Evolutionary conservation across 2,888 invertebrate species (phyloP).

Genomic region (Ectobius pallidus): DNA sequence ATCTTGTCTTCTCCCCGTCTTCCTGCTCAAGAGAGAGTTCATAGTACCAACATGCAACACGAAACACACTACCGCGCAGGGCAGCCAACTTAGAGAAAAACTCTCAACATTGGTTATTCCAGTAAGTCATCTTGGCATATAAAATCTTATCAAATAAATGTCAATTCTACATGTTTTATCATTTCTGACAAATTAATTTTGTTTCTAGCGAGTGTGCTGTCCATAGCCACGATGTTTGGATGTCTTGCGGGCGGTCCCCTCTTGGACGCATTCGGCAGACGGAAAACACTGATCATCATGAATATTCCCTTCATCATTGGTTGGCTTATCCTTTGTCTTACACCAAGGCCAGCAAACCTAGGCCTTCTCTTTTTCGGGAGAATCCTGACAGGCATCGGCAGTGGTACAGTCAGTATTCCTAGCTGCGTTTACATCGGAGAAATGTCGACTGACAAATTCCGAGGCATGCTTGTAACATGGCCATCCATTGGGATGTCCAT

Average conservation of each 20-base stretch:
- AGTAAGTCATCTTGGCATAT: no score
- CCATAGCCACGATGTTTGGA: conserved; percentile 61
- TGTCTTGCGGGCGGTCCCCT: conserved; percentile 60
- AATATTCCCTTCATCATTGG: conserved; percentile 59
- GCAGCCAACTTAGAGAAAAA: no score
- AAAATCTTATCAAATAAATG: no score
- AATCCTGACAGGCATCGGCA: conserved; percentile 57
- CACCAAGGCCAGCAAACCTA: conserved; percentile 40
- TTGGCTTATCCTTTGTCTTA: conserved; percentile 58
- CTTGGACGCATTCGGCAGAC: conserved; percentile 60
- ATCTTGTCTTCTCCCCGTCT: no score
- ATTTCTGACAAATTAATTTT: no score
- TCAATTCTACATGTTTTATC: no score
- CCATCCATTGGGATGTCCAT: conserved; percentile 59
- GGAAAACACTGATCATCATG: conserved; percentile 56
- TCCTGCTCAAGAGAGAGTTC: no score
- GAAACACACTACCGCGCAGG: no score
- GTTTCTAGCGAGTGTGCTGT: conserved; percentile 62
- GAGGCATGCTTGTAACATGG: conserved; percentile 62
- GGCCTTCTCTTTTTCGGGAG: conserved; percentile 46
- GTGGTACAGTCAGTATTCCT: conserved; percentile 61
- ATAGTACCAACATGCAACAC: no score
- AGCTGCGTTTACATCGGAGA: conserved; percentile 63
- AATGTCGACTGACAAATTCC: conserved; percentile 55
- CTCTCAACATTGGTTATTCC: no score